Conservation (phyloP, 1,140 invertebrate species). For the Psix sp. region DNA sequence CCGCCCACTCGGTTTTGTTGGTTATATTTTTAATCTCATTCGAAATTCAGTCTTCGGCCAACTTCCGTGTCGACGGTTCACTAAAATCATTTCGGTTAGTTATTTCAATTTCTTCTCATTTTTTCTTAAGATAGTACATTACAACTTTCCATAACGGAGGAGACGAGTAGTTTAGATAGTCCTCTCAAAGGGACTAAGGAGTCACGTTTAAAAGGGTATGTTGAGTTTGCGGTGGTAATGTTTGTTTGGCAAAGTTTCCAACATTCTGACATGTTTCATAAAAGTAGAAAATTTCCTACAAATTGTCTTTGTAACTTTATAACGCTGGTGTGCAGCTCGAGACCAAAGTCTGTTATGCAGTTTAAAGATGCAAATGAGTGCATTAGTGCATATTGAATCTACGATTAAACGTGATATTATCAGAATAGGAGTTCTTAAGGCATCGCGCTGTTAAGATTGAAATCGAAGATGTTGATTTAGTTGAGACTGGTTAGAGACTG, state of each 20-base stretch:
- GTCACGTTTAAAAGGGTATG: conserved; percentile 17
- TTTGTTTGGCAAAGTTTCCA: too few species aligned
- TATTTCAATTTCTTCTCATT: conserved; percentile 4
- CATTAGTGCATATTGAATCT: conserved; percentile 7
- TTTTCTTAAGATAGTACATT: conserved; percentile 8
- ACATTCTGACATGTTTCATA: too few species aligned
- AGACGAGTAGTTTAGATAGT: conserved; percentile 27
- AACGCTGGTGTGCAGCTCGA: too few species aligned
- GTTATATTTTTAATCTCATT: conserved; percentile 59
- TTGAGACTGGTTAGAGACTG: too few species aligned
- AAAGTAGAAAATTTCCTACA: too few species aligned
- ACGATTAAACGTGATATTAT: neutral
- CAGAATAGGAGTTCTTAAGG: too few species aligned
- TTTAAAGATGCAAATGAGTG: conserved; percentile 15
- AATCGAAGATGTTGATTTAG: conserved; percentile 29
- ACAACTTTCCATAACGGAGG: conserved; percentile 66
- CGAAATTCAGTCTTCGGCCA: conserved; percentile 64
- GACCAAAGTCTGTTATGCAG: too few species aligned
- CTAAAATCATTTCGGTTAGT: neutral
- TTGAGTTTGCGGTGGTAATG: too few species aligned
- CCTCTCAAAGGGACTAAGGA: conserved; percentile 57
- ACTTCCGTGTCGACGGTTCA: conserved; percentile 36
- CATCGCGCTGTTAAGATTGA: conserved; percentile 13
- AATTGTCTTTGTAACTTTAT: too few species aligned
- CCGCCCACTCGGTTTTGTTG: conserved; percentile 60